phyloP scores from a whole-genome alignment of 2,888 invertebrate genomes.

The Cosmorhoe ocellata region DNA sequence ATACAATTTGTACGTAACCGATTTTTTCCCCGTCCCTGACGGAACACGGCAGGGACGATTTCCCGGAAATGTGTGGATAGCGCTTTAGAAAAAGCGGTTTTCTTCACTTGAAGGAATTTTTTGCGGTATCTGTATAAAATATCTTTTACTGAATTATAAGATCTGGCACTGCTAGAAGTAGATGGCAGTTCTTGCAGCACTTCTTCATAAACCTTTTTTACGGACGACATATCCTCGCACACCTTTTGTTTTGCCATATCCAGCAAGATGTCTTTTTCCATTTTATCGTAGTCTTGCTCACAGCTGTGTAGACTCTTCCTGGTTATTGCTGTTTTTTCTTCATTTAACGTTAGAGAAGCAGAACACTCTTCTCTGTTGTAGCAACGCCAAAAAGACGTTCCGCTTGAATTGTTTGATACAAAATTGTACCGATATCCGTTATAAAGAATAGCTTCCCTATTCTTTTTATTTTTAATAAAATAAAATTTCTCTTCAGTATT shows the following conservation, averaged over 20 bases:
- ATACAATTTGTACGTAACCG: too few relatives aligned
- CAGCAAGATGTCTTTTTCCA: slow-evolving; percentile 18
- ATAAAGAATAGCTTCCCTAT: slow-evolving; percentile 12
- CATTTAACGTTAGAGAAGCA: slow-evolving; percentile 21
- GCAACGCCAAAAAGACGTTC: slow-evolving; percentile 19
- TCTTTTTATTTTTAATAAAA: slow-evolving; percentile 12
- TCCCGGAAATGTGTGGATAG: too few relatives aligned
- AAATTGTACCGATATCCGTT: slow-evolving; percentile 17
- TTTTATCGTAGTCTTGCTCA: slow-evolving; percentile 24
- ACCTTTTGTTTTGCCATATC: slow-evolving; percentile 19
- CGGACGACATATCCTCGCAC: slow-evolving; percentile 16
- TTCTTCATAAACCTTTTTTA: slow-evolving; percentile 21
- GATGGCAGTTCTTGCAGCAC: slow-evolving; percentile 15
- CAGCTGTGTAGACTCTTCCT: slow-evolving; percentile 16
- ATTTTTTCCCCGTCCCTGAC: too few relatives aligned
- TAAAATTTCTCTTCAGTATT: slow-evolving; percentile 13
- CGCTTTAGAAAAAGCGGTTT: background rate
- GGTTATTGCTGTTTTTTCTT: slow-evolving; percentile 15
- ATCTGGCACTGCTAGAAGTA: slow-evolving; percentile 16
- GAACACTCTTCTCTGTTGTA: slow-evolving; percentile 16
- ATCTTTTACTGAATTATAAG: slow-evolving; percentile 23
- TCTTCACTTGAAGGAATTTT: slow-evolving; percentile 12
- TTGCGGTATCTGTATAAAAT: slow-evolving; percentile 13
- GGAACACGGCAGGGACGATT: too few relatives aligned
- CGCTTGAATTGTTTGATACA: slow-evolving; percentile 16